Base-by-base conservation (phyloP, 2,888 invertebrate genomes). In the Alloscopus bannaensis region DNA sequence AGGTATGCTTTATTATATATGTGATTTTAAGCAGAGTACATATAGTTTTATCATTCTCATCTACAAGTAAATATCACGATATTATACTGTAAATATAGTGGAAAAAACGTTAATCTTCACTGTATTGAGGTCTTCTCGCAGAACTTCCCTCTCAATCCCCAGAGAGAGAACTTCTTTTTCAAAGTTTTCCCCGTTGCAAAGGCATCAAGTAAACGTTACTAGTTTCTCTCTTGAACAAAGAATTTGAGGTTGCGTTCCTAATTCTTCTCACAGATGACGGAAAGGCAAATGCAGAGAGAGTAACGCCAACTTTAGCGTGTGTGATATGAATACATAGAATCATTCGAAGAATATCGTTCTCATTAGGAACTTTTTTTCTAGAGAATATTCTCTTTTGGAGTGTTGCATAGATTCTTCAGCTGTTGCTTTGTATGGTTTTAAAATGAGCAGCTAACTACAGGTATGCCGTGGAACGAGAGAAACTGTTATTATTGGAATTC, bases 31-130 rank as follows among this genome's bases (percentile, higher is more conserved):
- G n/a, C n/a, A n/a, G n/a, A n/a, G n/a, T 45, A 45, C n/a, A 45
- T 18, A 16, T 16, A 16, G 3, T n/a, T 65, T 73, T 62, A 73
- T 73, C 65, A 57, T 18, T 36, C 42, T 72, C 72, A 64, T 64
- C 64, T 64, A 40, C 50, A 62, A 47, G 50, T 31, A 64, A 72
- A 72, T 72, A 62, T 72, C 64, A 72, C 26, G n/a, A 60, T 50
- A 72, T 72, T 20, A 70, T 70, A 70, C 55, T 70, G 20, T 57
- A 70, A 70, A 68, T 68, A 57, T 40, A 29, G 20, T 42, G 4
- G 36, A 28, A 16, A 57, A 8, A 6, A 24, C 40, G 6, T 13
- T 36, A 36, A 36, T 36, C 36, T 6, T 36, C 36, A 36, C 13
- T 13, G 36, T 36, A 36, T 36, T 13, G 36, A 8, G 36, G 13